A percentile compares a stretch with the other conserved stretches of the same genome.
Evolutionary conservation across 2,797 vertebrate genomes (phyloP).

Genomic region (Xenopus petersii): DNA sequence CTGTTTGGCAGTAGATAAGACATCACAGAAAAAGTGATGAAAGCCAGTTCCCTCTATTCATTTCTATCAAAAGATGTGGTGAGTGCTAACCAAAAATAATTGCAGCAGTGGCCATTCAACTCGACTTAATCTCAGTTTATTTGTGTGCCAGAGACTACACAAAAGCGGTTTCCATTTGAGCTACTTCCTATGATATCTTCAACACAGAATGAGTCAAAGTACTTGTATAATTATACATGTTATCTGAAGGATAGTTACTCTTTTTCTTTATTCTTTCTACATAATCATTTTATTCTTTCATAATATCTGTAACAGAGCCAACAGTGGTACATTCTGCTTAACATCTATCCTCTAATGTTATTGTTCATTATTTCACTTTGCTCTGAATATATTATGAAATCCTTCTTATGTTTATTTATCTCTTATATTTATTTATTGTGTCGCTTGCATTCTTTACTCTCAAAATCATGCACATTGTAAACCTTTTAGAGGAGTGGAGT

Average conservation of each 20-base stretch:
- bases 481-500: no score
- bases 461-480: no score
- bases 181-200: neutral
- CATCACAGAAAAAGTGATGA: neutral
- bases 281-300: neutral
- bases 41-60: neutral
- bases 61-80: conserved; percentile 3
- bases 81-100: conserved; percentile 5
- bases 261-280: neutral
- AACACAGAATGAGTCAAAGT: neutral
- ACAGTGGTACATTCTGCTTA: no score
- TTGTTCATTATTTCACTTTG: no score
- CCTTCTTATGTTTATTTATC: neutral
- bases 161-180: neutral
- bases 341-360: no score
- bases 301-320: neutral
- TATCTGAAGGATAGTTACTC: neutral
- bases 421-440: neutral
- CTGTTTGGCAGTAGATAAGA: neutral
- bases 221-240: neutral
- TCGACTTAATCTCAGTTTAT: neutral
- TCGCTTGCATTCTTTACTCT: no score
- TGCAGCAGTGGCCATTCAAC: neutral
- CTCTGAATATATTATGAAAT: no score
- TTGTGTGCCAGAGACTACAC: neutral